A percentile compares a stretch with the other conserved stretches of the same genome.
Conservation (phyloP, 2,888 invertebrate genomes). For the Pomacea canaliculata region DNA sequence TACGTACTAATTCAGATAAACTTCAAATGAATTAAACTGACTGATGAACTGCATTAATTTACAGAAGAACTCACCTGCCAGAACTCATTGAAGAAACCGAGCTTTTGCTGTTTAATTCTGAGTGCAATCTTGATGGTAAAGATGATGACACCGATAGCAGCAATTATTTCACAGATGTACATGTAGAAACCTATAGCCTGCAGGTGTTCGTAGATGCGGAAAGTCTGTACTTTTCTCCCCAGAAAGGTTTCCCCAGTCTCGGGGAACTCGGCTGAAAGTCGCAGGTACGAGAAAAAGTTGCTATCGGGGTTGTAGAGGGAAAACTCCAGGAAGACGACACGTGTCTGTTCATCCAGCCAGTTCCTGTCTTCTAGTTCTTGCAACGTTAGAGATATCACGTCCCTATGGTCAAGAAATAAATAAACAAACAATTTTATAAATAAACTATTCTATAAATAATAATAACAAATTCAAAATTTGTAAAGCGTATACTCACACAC, state of each 20-base stretch:
- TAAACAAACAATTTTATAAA: too few species aligned
- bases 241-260: slow-evolving; percentile 44
- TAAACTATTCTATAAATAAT: too few species aligned
- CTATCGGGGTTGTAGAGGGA: too few species aligned
- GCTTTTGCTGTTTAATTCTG: slow-evolving; percentile 35
- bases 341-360: slow-evolving; percentile 59
- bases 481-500: too few species aligned
- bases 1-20: too few species aligned
- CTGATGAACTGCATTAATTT: too few species aligned
- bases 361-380: slow-evolving; percentile 37
- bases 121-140: slow-evolving; percentile 35
- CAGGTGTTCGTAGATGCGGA: slow-evolving; percentile 27
- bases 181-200: slow-evolving; percentile 39
- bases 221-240: slow-evolving; percentile 1
- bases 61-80: slow-evolving; percentile 58
- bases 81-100: slow-evolving; percentile 61
- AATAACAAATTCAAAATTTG: too few species aligned
- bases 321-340: slow-evolving; percentile 47
- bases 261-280: slow-evolving; percentile 53
- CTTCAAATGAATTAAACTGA: too few species aligned
- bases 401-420: neutral
- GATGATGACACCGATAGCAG: slow-evolving; percentile 17
- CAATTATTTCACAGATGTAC: slow-evolving; percentile 3
- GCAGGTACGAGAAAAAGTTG: slow-evolving; percentile 46
- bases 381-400: neutral